Conservation (phyloP, 2,113 vertebrate genomes). For the Montifringilla adamsi region DNA sequence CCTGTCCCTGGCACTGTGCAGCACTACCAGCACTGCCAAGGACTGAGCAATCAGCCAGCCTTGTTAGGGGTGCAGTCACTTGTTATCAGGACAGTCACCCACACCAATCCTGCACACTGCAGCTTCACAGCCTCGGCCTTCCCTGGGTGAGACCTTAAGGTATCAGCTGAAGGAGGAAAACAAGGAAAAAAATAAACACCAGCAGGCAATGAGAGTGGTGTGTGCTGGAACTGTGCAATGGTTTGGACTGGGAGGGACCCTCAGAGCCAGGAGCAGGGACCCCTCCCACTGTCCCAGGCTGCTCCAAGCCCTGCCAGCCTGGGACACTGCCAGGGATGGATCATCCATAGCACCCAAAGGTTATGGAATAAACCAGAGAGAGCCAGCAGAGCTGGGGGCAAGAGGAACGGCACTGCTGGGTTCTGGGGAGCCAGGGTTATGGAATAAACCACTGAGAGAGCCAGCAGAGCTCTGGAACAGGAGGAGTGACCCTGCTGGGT, state of each 20-base stretch:
- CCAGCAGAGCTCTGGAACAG: not conserved
- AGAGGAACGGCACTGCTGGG: not conserved
- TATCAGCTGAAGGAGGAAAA: not conserved
- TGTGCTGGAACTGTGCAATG: not conserved
- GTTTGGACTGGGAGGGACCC: not conserved
- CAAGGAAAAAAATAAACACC: not conserved
- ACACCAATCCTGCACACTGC: not conserved
- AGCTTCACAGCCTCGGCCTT: not conserved
- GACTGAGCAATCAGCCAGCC: not conserved
- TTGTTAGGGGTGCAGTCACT: fast-evolving
- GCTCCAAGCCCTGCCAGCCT: not conserved
- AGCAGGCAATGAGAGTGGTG: not conserved
- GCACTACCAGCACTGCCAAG: not conserved
- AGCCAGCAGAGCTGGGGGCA: not conserved
- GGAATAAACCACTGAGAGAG: not conserved
- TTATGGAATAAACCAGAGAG: not conserved
- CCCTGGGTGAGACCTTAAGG: not conserved
- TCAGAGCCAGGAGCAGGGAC: not conserved
- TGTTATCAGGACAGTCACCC: not conserved
- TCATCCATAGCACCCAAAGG: not conserved
- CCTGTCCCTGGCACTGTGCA: not conserved
- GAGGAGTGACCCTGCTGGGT: fast-evolving
- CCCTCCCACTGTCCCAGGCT: not conserved
- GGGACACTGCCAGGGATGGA: not conserved
- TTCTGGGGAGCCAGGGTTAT: too few relatives aligned